Percentiles rank a stretch among this genome's conserved stretches.
Evolutionary conservation across 64 coral and sea anemone genomes (phyloP).

Genomic region (Trachythela sp.): DNA sequence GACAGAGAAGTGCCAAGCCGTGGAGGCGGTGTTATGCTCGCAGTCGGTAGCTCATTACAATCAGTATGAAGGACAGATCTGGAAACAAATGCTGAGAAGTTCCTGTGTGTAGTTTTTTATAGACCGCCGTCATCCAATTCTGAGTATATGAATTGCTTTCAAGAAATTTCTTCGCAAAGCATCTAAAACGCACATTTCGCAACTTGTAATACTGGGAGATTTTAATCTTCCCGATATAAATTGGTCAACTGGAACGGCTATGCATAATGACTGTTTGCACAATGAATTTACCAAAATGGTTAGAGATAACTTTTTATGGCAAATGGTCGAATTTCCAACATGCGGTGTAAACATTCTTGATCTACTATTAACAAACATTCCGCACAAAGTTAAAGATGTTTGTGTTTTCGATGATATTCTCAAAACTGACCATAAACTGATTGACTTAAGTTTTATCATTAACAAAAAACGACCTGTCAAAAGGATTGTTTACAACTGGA

Average conservation of each 20-base stretch:
- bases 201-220: neutral
- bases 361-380: no score
- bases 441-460: neutral
- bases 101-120: neutral
- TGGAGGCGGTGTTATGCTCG: neutral
- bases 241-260: neutral
- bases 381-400: no score
- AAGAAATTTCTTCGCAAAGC: neutral
- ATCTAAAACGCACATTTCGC: neutral
- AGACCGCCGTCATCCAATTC: neutral
- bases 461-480: neutral
- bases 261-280: neutral
- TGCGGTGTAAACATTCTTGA: no score
- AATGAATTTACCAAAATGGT: no score
- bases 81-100: constrained; percentile 15
- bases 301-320: no score
- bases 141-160: neutral
- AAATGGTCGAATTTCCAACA: no score
- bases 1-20: neutral
- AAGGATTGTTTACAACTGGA: neutral
- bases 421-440: constrained; percentile 1
- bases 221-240: constrained; percentile 22
- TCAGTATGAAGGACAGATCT: neutral
- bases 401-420: no score
- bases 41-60: neutral